phyloP scores from a whole-genome alignment of 1,140 invertebrate species.

The Drosophila malerkotliana region DNA sequence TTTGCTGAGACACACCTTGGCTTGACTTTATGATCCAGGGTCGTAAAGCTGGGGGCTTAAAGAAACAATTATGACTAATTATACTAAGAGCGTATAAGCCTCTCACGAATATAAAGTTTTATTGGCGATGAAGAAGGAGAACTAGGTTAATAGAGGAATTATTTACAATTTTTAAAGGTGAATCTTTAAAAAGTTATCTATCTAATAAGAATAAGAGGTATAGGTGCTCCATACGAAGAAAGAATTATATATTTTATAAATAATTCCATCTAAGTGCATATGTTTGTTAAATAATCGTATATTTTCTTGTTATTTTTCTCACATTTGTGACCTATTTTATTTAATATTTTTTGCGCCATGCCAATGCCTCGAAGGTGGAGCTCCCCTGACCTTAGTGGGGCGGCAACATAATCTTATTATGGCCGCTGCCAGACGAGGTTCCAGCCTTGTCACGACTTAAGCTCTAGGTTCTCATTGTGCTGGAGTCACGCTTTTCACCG shows the following conservation, averaged over 20 bases:
- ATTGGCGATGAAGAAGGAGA: too few relatives aligned
- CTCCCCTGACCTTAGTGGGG: constrained; percentile 33
- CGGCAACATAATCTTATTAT: constrained; percentile 36
- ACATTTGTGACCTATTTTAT: constrained; percentile 21
- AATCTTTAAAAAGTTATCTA: too few relatives aligned
- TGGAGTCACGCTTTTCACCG: constrained; percentile 60
- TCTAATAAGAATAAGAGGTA: too few relatives aligned
- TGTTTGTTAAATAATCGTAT: neutral
- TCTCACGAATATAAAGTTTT: neutral
- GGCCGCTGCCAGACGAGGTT: constrained; percentile 37
- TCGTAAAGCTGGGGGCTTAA: constrained; percentile 13
- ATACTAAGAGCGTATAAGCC: neutral
- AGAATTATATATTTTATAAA: too few relatives aligned
- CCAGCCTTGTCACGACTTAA: constrained; percentile 60
- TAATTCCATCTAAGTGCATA: too few relatives aligned
- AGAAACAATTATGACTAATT: neutral
- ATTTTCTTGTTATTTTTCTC: neutral
- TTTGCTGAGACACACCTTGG: constrained; percentile 27
- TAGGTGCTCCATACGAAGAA: too few relatives aligned
- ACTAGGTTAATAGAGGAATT: too few relatives aligned
- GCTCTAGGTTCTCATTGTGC: constrained; percentile 30
- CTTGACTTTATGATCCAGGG: constrained; percentile 8
- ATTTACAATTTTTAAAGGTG: too few relatives aligned
- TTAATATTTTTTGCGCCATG: neutral
- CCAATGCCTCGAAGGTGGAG: constrained; percentile 17